Conservation (phyloP, 2,113 vertebrate species). For the Sciurus niger region DNA sequence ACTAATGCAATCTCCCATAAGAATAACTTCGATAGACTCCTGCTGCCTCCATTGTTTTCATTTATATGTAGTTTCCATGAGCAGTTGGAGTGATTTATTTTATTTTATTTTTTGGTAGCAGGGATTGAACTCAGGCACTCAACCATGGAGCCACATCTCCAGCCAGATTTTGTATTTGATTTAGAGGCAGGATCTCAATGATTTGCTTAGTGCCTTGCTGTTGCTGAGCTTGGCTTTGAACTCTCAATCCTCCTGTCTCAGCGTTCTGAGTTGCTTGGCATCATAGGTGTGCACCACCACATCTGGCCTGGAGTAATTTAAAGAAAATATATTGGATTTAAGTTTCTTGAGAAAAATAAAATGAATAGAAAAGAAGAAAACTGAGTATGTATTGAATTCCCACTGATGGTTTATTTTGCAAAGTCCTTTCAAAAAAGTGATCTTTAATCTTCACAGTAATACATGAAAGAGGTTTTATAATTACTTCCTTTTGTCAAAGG, state of each 20-base stretch:
- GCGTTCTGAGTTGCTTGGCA: too few species aligned
- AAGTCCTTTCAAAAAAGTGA: neutral
- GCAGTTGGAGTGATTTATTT: neutral
- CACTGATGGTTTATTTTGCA: neutral
- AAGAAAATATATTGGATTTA: neutral
- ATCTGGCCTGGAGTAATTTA: neutral
- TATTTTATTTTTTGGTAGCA: too few species aligned
- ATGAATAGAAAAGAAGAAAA: neutral
- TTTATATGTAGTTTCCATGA: neutral
- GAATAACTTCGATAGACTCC: neutral
- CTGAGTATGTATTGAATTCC: neutral
- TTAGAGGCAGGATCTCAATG: too few species aligned
- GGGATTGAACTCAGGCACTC: too few species aligned
- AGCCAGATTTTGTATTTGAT: too few species aligned
- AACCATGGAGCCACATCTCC: too few species aligned
- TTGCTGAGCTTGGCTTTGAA: too few species aligned
- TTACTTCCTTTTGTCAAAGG: neutral
- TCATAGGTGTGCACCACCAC: too few species aligned
- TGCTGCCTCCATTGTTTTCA: neutral
- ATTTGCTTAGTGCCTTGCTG: too few species aligned
- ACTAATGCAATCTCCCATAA: neutral
- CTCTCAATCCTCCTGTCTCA: too few species aligned
- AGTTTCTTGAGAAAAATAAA: conserved; percentile 4
- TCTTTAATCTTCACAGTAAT: neutral
- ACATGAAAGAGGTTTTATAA: neutral